A percentile compares a stretch with the other conserved stretches of the same genome.
Conservation (phyloP, 2,797 vertebrate genomes). For the Macropus fuliginosus region DNA sequence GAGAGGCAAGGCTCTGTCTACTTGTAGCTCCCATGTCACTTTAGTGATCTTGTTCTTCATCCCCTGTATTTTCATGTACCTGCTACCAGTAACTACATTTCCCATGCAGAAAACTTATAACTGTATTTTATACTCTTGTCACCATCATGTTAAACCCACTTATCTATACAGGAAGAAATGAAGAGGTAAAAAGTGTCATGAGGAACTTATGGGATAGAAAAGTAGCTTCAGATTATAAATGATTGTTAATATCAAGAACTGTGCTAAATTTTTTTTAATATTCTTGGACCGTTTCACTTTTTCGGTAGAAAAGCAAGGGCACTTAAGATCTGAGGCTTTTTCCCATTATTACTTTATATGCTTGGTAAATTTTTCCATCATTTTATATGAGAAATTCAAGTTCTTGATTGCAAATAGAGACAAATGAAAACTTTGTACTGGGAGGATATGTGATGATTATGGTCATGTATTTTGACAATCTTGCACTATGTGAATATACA, state of each 20-base stretch:
- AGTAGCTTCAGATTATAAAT: not conserved
- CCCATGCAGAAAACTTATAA: conserved; percentile 49
- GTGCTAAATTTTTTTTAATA: not conserved
- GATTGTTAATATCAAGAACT: not conserved
- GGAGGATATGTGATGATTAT: too few relatives aligned
- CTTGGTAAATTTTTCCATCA: too few relatives aligned
- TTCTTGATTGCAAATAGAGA: too few relatives aligned
- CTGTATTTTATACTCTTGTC: conserved; percentile 66
- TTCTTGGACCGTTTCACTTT: too few relatives aligned
- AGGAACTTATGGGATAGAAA: conserved; percentile 26
- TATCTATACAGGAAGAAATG: conserved; percentile 67
- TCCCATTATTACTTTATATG: too few relatives aligned
- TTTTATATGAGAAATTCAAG: too few relatives aligned
- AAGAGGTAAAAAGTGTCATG: conserved; percentile 50
- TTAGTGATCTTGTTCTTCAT: conserved; percentile 51
- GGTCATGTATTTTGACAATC: too few relatives aligned
- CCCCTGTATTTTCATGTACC: conserved; percentile 34
- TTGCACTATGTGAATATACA: too few relatives aligned
- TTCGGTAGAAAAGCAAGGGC: not conserved
- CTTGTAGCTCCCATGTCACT: conserved; percentile 52
- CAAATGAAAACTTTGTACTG: too few relatives aligned
- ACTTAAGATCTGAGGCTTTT: not conserved
- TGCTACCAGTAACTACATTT: conserved; percentile 28
- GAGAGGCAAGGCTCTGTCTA: conserved; percentile 36
- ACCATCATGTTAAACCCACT: conserved; percentile 68